Evolutionary conservation across 35 echinoderm and acorn worm genomes (phyloP), one percentile per base, ranked within the genome.

Genomic region (Heliocidaris tuberculata): DNA sequence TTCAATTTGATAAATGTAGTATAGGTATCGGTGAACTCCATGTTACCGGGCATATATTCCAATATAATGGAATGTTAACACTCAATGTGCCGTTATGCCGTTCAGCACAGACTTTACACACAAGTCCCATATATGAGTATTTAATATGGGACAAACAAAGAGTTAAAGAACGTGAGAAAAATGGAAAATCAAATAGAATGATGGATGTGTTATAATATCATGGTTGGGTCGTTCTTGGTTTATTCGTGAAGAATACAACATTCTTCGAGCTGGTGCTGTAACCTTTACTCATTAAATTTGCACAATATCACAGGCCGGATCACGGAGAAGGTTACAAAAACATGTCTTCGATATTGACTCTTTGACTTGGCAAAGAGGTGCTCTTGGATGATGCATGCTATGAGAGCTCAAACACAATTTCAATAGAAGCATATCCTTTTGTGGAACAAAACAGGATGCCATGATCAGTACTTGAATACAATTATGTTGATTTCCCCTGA

Each of bases 261-360:
- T 78, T 78, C 65, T n/a, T 19, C 27, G 65, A 78, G 65, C 65
- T 78, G 17, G 27, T n/a, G 65, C 27, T 78, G 21, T 78, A 78
- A 78, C 65, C 65, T 78, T n/a, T 78, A 78, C 65, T 78, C 65
- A n/a, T 78, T 78, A 78, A n/a, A 78, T 78, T 78, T 78, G 65
- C 65, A 78, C 65, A 78, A 78, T 78, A 78, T 78, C 19, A 78
- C 65, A 78, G 65, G 65, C 65, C 65, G 65, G 27, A 78, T 78
- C 65, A 78, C 65, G 21, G 4, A 78, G 65, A 78, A 78, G 65
- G 65, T 78, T 78, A 78, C 65, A 78, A 78, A 78, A 78, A 78
- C 65, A 78, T 78, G 65, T 19, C 65, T 78, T 78, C 65, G 27
- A 19, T 78, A 78, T 78, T n/a, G 65, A 27, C 65, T 19, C 27